Conservation (phyloP, 2,888 invertebrate genomes). For the Panorpa germanica region DNA sequence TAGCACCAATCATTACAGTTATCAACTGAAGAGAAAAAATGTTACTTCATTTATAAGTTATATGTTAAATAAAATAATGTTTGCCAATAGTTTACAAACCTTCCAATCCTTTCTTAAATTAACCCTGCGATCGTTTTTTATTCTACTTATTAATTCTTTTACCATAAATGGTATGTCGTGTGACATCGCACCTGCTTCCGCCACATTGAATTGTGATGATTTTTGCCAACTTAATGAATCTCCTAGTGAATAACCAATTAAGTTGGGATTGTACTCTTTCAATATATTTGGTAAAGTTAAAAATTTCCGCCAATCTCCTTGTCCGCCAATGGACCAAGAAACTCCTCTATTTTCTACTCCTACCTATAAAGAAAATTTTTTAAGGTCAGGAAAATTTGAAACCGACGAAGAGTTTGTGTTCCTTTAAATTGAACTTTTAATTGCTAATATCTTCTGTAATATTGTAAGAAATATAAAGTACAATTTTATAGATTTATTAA, state of each 20-base stretch:
- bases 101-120: slow-evolving; percentile 39
- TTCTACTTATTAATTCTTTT: slow-evolving; percentile 28
- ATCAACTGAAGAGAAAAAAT: slow-evolving; percentile 24
- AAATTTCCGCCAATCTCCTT: slow-evolving; percentile 29
- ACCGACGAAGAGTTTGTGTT: no score
- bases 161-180: slow-evolving; percentile 36
- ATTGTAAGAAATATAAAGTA: no score
- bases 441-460: no score
- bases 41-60: slow-evolving; percentile 6
- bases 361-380: no score
- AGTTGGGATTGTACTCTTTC: slow-evolving; percentile 40
- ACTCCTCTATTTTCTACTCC: slow-evolving; percentile 30
- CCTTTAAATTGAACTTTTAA: no score
- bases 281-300: slow-evolving; percentile 38
- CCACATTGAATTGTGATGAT: slow-evolving; percentile 34
- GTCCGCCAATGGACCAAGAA: slow-evolving; percentile 30
- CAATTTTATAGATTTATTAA: no score
- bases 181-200: slow-evolving; percentile 36
- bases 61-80: no score
- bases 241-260: slow-evolving; percentile 36
- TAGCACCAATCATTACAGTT: slow-evolving; percentile 35
- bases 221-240: slow-evolving; percentile 27
- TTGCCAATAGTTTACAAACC: no score
- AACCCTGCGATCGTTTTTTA: slow-evolving; percentile 30
- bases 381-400: no score